A percentile compares a stretch with the other conserved stretches of the same genome.
These are phyloP conservation scores for Phalacrocorax brasilianus DNA, from an alignment of 2,113 vertebrate genomes.

Conservation along the genomic window DNA sequence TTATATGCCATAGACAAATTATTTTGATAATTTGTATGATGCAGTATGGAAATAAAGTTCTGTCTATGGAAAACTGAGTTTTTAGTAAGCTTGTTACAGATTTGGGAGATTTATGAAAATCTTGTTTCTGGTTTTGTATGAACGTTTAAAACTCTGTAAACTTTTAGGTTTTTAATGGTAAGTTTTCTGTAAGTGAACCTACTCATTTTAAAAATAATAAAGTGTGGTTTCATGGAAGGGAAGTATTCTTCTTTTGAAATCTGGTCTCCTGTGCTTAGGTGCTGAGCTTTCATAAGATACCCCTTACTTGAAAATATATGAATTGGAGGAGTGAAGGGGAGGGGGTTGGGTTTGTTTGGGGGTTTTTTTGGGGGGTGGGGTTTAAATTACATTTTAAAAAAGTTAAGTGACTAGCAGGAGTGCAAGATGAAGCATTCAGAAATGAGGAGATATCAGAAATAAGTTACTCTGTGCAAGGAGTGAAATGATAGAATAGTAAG, in stretches of 20 bases:
- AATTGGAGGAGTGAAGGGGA: neutral
- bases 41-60: neutral
- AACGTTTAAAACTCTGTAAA: neutral
- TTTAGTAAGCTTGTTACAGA: neutral
- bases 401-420: neutral
- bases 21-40: neutral
- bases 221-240: neutral
- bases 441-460: neutral
- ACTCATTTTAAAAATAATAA: neutral
- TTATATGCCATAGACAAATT: neutral
- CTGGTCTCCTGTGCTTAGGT: neutral
- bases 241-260: neutral
- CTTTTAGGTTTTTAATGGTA: neutral
- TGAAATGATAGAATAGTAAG: neutral
- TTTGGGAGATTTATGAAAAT: neutral
- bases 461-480: neutral
- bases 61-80: neutral
- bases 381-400: neutral
- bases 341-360: rapidly evolving
- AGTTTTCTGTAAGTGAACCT: neutral
- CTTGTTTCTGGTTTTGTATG: neutral
- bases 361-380: too few species aligned
- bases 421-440: neutral
- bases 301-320: neutral
- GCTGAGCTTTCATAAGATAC: neutral